Evolutionary conservation across 2,888 invertebrate species (phyloP), one percentile per base, ranked within the genome.

Genomic region (Hipparchia sbordonii): DNA sequence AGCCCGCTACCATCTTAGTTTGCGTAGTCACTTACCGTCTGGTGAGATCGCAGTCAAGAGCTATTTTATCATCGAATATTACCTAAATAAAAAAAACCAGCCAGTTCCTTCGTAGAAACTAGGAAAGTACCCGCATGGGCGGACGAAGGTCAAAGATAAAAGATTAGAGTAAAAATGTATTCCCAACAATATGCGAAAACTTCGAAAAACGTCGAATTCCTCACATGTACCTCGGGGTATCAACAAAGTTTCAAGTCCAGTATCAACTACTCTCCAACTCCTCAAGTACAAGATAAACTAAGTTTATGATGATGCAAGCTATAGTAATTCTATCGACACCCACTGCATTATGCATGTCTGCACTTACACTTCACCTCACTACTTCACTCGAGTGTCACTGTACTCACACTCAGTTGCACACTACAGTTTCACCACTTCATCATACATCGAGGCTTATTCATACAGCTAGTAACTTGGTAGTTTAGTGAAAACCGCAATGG

Each of bases 261-360:
- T 69, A 33, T 46, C 70, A 63, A 70, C 57, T 67, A 54, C 46
- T 65, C 46, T 46, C 65, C 72, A 74, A 74, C 72, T 71, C 56
- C 60, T 63, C 67, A 68, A 77, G 77, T 76, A 76, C 79, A 82
- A 86, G 82, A 82, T 80, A 74, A 81, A 81, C 86, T 84, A 81
- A 87, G 84, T 89, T 88, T 84, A 87, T 82, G 82, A 84, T 84
- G 86, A 85, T 83, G 84, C 82, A 79, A 77, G 79, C 77, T 78
- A 78, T 76, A 77, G 83, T 85, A 86, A 86, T 86, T 85, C 86
- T 82, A 87, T 88, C 85, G 85, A 84, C 85, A 79, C 81, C 81
- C 79, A 79, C 86, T 90, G 87, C 88, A 90, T 90, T 85, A 90
- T 89, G 87, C 88, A 90, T 88, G 85, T 83, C 84, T 84, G 85